Evolutionary conservation across 2,888 invertebrate species (phyloP).

Genomic region (Theretra japonica): DNA sequence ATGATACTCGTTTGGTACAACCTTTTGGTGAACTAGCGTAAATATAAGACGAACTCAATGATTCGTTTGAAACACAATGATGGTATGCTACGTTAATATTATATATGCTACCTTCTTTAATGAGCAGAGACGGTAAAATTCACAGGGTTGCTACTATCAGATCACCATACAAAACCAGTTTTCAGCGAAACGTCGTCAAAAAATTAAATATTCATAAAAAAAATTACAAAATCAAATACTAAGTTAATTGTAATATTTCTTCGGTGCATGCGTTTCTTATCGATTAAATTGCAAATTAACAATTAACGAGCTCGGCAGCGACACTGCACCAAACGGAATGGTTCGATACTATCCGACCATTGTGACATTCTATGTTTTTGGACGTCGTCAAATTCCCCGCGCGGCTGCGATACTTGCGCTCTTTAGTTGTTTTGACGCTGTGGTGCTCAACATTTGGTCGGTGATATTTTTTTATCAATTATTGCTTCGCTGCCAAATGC

Average conservation of each 20-base stretch:
- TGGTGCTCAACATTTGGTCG: conserved; percentile 19
- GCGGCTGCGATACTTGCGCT: conserved; percentile 38
- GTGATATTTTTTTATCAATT: too few species aligned
- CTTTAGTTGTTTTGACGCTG: conserved; percentile 22
- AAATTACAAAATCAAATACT: background rate
- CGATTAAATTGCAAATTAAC: conserved; percentile 46
- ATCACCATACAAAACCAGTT: too few species aligned
- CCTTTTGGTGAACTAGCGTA: too few species aligned
- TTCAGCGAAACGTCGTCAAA: background rate
- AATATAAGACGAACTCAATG: too few species aligned
- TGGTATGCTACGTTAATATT: too few species aligned
- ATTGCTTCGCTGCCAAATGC: too few species aligned
- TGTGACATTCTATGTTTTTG: conserved; percentile 72
- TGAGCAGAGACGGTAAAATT: too few species aligned
- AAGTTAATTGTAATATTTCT: background rate
- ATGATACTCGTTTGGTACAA: too few species aligned
- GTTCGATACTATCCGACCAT: conserved; percentile 64
- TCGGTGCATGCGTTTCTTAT: conserved; percentile 33
- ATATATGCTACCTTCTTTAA: too few species aligned
- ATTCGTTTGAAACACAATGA: too few species aligned
- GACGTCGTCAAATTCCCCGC: conserved; percentile 56
- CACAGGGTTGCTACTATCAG: too few species aligned
- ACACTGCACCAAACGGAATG: conserved; percentile 57
- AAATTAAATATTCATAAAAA: background rate
- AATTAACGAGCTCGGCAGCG: conserved; percentile 46